Percentiles rank a stretch among this genome's conserved stretches.
Conservation (phyloP, 2,797 vertebrate species). For the Periophthalmus magnuspinnatus region DNA sequence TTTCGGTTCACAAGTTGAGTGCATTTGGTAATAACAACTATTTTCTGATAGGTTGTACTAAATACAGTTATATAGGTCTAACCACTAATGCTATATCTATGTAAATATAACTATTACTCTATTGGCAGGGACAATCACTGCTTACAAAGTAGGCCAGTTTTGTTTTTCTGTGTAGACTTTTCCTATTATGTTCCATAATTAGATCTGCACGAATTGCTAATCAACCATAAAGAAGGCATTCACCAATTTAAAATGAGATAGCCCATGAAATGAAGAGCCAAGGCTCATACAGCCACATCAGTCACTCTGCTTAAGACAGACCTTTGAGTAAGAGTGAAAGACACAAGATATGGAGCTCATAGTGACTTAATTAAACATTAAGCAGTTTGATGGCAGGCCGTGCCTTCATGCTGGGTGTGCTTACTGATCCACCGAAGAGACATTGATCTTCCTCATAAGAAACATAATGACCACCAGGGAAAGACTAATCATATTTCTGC, state of each 20-base stretch:
- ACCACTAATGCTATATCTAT: background rate
- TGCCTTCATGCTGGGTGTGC: constrained; percentile 63
- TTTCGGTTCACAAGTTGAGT: background rate
- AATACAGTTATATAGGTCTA: too few relatives aligned
- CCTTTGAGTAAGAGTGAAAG: constrained; percentile 57
- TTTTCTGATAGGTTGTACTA: too few relatives aligned
- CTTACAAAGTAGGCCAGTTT: constrained; percentile 62
- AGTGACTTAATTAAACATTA: constrained; percentile 78
- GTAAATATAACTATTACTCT: constrained; percentile 2
- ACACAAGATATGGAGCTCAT: constrained; percentile 36
- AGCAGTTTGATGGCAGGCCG: constrained; percentile 62
- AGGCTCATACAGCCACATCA: constrained; percentile 64
- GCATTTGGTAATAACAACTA: background rate
- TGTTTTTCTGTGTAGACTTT: constrained; percentile 64
- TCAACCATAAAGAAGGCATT: constrained; percentile 80
- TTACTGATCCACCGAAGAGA: constrained; percentile 70
- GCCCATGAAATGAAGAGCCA: constrained; percentile 81
- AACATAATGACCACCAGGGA: constrained; percentile 78
- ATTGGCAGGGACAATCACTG: constrained; percentile 57
- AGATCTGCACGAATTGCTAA: constrained; percentile 80
- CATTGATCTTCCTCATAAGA: constrained; percentile 80
- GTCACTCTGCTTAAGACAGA: constrained; percentile 67
- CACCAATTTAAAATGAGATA: constrained; percentile 82
- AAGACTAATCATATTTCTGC: constrained; percentile 80
- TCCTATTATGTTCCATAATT: constrained; percentile 81